Evolutionary conservation across 2,888 invertebrate genomes (phyloP), one percentile per base, ranked within the genome.

Genomic region (Oxycera nigricornis): DNA sequence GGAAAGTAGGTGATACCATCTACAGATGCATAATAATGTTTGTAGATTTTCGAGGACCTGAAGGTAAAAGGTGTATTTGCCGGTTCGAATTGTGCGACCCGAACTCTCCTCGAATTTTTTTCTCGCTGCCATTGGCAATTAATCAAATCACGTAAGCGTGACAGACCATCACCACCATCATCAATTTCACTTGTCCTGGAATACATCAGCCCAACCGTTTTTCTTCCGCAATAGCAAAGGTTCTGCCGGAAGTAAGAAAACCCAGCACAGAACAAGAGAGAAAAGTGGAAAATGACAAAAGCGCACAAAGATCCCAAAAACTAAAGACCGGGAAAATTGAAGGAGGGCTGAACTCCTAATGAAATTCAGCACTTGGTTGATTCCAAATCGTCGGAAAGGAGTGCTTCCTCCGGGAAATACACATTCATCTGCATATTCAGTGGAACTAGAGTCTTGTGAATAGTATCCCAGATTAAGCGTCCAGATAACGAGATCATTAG

Each of bases 71-170:
- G 20, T 62, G 14, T 62, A n/a, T 62, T 35, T 17, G 22, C 2
- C 17, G 1, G 62, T 17, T 35, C 35, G 11, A 22, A 7, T 46
- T 4, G 4, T 26, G n/a, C 14, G 2, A 35, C 62, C 22, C 20
- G 20, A 17, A 62, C 17, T 4, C 2, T 22, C 2, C n/a, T 28
- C 28, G 59, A 11, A 14, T 62, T 62, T 39, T 35, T 35, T 7
- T 30, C 14, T 31, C 7, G 55, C 24, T 55, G 11, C 24, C 4
- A 35, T n/a, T 20, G 62, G 62, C 39, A 62, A 62, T 62, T 62
- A 62, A 62, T 62, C 62, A 62, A 62, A 35, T 62, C 62, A 62
- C 35, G 39, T 62, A 62, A 62, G 62, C 62, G 62, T 35, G 62
- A 62, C 62, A 28, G 22, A 59, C 59, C 59, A 59, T 26, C 30